Conservation (phyloP, 2,113 vertebrate genomes). For the Phaethornis superciliosus region DNA sequence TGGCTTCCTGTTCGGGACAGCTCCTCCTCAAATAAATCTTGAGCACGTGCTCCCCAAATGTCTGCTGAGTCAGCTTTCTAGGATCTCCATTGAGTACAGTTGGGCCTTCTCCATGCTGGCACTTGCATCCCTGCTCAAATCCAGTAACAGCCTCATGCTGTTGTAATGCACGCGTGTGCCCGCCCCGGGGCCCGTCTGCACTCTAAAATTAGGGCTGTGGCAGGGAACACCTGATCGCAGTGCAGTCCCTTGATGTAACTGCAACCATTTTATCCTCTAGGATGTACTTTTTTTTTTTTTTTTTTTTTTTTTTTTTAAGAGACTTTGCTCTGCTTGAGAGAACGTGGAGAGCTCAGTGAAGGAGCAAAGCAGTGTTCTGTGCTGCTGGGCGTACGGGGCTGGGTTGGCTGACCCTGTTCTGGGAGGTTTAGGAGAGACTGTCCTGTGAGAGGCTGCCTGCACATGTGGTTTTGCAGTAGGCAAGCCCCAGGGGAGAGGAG, state of each 20-base stretch:
- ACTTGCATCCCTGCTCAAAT: background rate
- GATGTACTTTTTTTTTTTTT: background rate
- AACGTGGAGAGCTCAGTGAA: fast-evolving
- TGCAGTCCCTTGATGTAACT: background rate
- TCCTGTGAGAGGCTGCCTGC: background rate
- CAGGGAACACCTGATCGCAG: background rate
- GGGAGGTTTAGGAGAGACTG: background rate
- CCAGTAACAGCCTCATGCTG: background rate
- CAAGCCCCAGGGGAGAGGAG: background rate
- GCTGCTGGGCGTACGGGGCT: fast-evolving
- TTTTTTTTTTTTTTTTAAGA: background rate
- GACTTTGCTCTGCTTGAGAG: background rate
- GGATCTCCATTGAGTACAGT: background rate
- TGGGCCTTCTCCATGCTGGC: background rate
- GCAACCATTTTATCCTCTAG: fast-evolving
- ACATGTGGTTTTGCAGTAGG: background rate
- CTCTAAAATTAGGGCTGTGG: background rate
- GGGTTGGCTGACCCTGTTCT: background rate
- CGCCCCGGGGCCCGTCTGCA: background rate
- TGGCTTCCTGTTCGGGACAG: background rate
- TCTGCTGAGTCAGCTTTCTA: constrained; percentile 15
- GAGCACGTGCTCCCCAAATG: background rate
- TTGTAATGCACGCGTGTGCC: background rate
- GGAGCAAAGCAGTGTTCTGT: background rate
- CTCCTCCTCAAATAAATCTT: background rate